Conservation (phyloP, 2,113 vertebrate species). For the Lampris megalopsis region DNA sequence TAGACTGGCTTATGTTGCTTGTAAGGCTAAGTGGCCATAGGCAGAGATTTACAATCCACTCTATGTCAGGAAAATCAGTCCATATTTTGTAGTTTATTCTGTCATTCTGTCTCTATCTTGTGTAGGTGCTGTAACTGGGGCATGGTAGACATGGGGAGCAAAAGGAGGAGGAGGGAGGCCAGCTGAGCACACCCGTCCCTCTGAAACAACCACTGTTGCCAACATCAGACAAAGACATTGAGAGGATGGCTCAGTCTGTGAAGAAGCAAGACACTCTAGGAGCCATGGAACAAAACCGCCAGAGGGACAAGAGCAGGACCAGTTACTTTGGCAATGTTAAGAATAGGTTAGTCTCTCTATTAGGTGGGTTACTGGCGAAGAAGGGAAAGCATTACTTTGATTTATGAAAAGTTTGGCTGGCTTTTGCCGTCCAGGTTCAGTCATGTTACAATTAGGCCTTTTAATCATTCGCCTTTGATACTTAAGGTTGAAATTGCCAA, state of each 20-base stretch:
- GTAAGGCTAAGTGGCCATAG: conserved; percentile 38
- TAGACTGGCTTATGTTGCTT: conserved; percentile 31
- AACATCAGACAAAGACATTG: conserved; percentile 19
- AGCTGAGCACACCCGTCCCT: conserved; percentile 51
- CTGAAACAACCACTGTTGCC: conserved; percentile 23
- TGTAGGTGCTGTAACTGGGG: conserved; percentile 60
- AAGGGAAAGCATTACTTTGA: conserved; percentile 10
- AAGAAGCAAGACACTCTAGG: conserved; percentile 46
- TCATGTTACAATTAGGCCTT: conserved; percentile 17
- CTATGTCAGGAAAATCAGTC: conserved; percentile 25
- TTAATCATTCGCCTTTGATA: conserved; percentile 1
- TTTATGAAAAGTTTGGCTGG: conserved; percentile 42
- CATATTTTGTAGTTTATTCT: conserved; percentile 8
- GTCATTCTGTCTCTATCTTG: conserved; percentile 16
- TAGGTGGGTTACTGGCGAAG: conserved; percentile 35
- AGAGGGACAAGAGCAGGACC: conserved; percentile 71
- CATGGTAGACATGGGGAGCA: conserved; percentile 62
- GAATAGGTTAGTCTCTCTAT: conserved; percentile 74
- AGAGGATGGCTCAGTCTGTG: conserved; percentile 71
- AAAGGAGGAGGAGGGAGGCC: conserved; percentile 68
- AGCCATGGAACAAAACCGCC: conserved; percentile 71
- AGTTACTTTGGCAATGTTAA: conserved; percentile 84
- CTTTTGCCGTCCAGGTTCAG: conserved; percentile 25
- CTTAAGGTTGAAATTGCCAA: neutral
- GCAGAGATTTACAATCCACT: neutral